Conservation (phyloP, 2,113 vertebrate species). For the Sinocyclocheilus maitianheensis region DNA sequence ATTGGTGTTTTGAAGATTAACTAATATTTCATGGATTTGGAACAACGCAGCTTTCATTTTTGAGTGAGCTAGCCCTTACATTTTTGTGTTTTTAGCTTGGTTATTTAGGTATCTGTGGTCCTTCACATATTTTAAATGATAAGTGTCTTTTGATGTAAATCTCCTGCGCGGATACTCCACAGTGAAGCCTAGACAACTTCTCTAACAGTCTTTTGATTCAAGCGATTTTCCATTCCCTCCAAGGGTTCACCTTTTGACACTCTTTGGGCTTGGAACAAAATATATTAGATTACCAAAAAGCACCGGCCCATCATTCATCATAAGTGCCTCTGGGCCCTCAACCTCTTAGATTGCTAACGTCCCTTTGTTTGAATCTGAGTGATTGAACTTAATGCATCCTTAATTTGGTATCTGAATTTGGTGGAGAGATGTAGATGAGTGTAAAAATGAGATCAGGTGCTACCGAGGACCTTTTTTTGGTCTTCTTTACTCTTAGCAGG, state of each 20-base stretch:
- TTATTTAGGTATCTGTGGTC: neutral
- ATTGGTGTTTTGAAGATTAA: too few species aligned
- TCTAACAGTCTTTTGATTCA: neutral
- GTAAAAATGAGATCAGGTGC: slow-evolving; percentile 64
- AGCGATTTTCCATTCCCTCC: neutral
- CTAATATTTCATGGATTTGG: too few species aligned
- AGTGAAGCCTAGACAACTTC: neutral
- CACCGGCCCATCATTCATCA: slow-evolving; percentile 45
- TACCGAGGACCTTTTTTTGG: slow-evolving; percentile 47
- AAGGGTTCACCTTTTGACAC: slow-evolving; percentile 20
- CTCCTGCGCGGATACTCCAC: neutral
- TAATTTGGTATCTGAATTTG: slow-evolving; percentile 43
- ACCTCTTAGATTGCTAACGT: slow-evolving; percentile 49
- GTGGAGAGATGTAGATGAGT: neutral
- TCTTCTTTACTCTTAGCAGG: neutral
- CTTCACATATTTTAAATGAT: neutral
- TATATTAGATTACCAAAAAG: slow-evolving; percentile 57
- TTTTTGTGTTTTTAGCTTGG: neutral
- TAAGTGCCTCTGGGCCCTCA: slow-evolving; percentile 21
- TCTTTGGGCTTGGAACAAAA: slow-evolving; percentile 11
- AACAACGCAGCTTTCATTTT: too few species aligned
- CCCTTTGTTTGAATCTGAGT: slow-evolving; percentile 32
- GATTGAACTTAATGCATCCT: slow-evolving; percentile 21
- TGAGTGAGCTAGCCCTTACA: neutral
- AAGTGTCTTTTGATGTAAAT: neutral